Percentiles rank a stretch among this genome's conserved stretches.
Evolutionary conservation across 2,888 invertebrate genomes (phyloP).

Genomic region (Harpalus rufipes): DNA sequence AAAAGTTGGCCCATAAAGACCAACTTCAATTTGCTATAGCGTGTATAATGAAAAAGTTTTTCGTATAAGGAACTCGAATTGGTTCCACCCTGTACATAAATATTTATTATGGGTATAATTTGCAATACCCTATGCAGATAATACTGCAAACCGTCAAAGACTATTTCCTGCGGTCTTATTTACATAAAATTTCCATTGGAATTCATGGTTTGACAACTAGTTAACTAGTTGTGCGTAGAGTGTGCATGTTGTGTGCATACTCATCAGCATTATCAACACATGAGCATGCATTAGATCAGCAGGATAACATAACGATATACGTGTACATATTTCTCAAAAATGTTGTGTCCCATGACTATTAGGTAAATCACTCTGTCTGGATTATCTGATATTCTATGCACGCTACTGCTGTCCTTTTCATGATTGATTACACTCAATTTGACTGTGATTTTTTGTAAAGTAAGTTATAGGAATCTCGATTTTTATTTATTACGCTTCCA

Average conservation of each 20-base stretch:
- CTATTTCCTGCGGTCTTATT: constrained; percentile 60
- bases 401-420: constrained; percentile 16
- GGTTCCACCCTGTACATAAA: no score
- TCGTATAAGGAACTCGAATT: no score
- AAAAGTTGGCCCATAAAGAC: no score
- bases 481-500: no score
- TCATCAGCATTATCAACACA: not conserved
- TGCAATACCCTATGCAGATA: not conserved
- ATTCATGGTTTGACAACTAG: constrained; percentile 47
- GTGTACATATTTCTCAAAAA: constrained; percentile 35
- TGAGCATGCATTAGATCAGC: constrained; percentile 22
- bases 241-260: constrained; percentile 12
- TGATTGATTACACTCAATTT: constrained; percentile 60
- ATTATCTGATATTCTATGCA: not conserved
- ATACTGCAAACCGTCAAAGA: constrained; percentile 48
- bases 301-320: constrained; percentile 26
- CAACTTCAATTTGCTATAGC: no score
- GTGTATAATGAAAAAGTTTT: no score
- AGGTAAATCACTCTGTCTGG: constrained; percentile 56
- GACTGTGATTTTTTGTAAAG: not conserved
- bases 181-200: constrained; percentile 61
- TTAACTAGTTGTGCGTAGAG: constrained; percentile 15
- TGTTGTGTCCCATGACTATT: constrained; percentile 48
- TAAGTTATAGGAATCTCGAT: no score
- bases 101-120: no score